These are phyloP conservation scores for Orchesella flavescens DNA, from an alignment of 2,888 invertebrate species.

Conservation along the genomic window DNA sequence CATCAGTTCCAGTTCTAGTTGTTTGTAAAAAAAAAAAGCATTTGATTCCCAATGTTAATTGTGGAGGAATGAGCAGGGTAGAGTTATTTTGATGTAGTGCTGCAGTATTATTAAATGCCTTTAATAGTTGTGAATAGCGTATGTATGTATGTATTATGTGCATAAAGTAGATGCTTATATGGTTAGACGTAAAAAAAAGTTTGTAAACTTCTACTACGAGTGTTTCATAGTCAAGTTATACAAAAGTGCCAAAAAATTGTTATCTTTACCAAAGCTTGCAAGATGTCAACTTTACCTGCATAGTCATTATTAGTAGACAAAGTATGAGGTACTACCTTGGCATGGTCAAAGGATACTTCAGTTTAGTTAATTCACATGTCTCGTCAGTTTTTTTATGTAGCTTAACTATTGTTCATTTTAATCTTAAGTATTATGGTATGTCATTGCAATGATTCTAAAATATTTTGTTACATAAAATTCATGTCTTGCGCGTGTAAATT, in stretches of 20 bases:
- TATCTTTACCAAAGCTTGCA: constrained; percentile 46
- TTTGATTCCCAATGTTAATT: too few species aligned
- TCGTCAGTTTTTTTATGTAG: too few species aligned
- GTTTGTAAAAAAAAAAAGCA: not conserved
- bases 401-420: too few species aligned
- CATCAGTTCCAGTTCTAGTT: too few species aligned
- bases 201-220: not conserved
- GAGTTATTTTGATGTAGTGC: not conserved
- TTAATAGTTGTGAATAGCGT: not conserved
- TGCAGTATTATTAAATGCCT: constrained; percentile 4
- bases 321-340: too few species aligned
- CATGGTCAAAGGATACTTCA: too few species aligned
- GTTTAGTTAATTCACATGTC: too few species aligned
- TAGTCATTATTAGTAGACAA: constrained; percentile 47
- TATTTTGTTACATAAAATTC: too few species aligned
- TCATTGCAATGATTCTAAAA: too few species aligned
- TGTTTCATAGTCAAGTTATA: constrained; percentile 27
- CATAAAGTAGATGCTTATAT: not conserved
- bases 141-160: not conserved
- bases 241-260: constrained; percentile 44
- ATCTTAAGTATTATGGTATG: too few species aligned
- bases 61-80: not conserved
- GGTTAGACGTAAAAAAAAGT: not conserved
- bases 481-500: too few species aligned
- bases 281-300: constrained; percentile 51